Conservation (phyloP, 53 echinoderm and acorn worm genomes). For the Mesocentrotus franciscanus region DNA sequence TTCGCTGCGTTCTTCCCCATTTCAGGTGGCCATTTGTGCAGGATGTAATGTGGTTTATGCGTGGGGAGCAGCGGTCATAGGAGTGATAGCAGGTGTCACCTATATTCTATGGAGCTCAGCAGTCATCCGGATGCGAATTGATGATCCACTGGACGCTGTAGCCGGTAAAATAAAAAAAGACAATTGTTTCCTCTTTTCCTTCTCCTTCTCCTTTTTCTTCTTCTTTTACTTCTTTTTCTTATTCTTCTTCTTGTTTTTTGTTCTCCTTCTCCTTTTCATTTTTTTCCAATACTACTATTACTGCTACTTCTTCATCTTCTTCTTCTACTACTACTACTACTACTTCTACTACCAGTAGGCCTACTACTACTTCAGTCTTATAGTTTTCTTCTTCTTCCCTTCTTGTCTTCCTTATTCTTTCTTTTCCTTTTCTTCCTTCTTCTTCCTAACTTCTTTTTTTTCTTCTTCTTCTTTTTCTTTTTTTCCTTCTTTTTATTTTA, state of each 20-base stretch:
- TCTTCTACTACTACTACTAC: background rate
- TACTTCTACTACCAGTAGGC: background rate
- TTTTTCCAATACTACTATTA: background rate
- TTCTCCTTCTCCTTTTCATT: background rate
- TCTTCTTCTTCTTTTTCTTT: background rate
- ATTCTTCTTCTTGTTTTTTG: background rate
- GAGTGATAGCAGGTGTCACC: conserved; percentile 44
- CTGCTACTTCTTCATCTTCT: background rate
- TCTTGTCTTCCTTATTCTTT: background rate
- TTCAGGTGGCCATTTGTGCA: conserved; percentile 69
- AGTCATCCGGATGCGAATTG: conserved; percentile 27
- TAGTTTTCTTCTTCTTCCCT: no score
- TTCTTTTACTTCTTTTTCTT: background rate
- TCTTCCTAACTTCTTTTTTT: background rate
- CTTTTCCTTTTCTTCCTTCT: background rate
- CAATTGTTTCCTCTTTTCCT: background rate
- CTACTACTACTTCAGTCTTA: no score
- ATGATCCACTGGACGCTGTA: conserved; percentile 75
- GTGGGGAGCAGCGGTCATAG: conserved; percentile 74
- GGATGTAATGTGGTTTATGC: conserved; percentile 67
- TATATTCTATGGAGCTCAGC: conserved; percentile 60
- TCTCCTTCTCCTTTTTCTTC: background rate
- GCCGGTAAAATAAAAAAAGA: conserved; percentile 55
- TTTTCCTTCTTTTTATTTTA: background rate
- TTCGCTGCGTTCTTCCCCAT: background rate